phyloP scores from a whole-genome alignment of 1,140 invertebrate genomes.

The Lasioglossum baleicum region DNA sequence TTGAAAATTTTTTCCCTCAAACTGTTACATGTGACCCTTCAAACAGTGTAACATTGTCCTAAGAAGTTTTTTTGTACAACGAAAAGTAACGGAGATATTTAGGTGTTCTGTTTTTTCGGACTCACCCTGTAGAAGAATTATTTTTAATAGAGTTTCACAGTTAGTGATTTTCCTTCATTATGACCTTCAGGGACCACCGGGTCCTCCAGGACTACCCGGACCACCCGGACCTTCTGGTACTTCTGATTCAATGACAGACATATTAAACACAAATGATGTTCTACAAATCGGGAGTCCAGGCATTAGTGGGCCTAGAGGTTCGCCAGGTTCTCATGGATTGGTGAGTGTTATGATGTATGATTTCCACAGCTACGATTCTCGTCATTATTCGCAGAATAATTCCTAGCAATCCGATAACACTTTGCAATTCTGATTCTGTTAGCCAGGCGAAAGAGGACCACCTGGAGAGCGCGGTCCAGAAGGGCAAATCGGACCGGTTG shows the following conservation, averaged over 20 bases:
- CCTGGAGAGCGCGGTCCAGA: constrained; percentile 79
- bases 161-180: not conserved
- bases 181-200: constrained; percentile 63
- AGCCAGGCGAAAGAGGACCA: constrained; percentile 80
- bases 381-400: too few relatives aligned
- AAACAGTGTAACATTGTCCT: too few relatives aligned
- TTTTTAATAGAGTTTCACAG: too few relatives aligned
- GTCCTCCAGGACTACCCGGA: constrained; percentile 67
- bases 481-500: constrained; percentile 74
- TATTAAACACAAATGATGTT: constrained; percentile 48
- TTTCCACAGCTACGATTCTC: too few relatives aligned
- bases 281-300: constrained; percentile 68
- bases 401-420: too few relatives aligned
- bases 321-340: constrained; percentile 75
- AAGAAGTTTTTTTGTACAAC: too few relatives aligned
- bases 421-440: not conserved
- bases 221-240: constrained; percentile 77
- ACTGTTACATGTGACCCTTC: too few relatives aligned
- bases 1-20: too few relatives aligned
- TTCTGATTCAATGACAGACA: constrained; percentile 72
- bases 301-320: constrained; percentile 74
- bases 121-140: too few relatives aligned
- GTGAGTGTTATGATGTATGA: constrained; percentile 54
- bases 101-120: too few relatives aligned
- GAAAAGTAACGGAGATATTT: too few relatives aligned